These are phyloP conservation scores for Protonemura montana DNA, from an alignment of 2,888 invertebrate genomes.

Conservation along the genomic window DNA sequence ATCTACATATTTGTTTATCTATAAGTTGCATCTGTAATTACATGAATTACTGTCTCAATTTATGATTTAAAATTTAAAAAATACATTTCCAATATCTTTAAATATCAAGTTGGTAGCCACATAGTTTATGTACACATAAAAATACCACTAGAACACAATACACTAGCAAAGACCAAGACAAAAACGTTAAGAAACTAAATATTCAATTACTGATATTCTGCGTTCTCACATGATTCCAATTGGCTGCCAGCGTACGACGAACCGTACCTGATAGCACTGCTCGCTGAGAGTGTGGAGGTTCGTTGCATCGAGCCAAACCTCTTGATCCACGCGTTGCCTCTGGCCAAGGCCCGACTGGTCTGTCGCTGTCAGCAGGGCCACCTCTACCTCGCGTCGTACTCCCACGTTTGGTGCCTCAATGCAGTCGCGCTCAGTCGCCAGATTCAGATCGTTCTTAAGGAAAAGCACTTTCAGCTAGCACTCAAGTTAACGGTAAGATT, in stretches of 20 bases:
- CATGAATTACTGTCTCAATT: too few relatives aligned
- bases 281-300: conserved; percentile 84
- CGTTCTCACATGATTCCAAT: neutral
- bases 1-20: too few relatives aligned
- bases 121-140: too few relatives aligned
- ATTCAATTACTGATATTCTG: too few relatives aligned
- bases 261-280: conserved; percentile 88
- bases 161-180: too few relatives aligned
- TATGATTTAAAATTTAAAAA: too few relatives aligned
- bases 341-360: conserved; percentile 77
- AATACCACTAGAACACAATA: too few relatives aligned
- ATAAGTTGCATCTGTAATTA: too few relatives aligned
- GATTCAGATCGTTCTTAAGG: conserved; percentile 81
- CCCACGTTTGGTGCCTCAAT: conserved; percentile 88
- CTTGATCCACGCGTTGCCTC: conserved; percentile 78
- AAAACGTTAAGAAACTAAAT: too few relatives aligned
- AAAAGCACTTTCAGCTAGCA: conserved; percentile 94
- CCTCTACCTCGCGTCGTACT: conserved; percentile 85
- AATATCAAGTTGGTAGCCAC: too few relatives aligned
- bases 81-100: too few relatives aligned
- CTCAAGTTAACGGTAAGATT: conserved; percentile 83
- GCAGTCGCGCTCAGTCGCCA: conserved; percentile 84
- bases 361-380: conserved; percentile 78
- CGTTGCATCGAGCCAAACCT: conserved; percentile 83
- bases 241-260: conserved; percentile 81